These are phyloP conservation scores for Phenganax marumi DNA, from an alignment of 92 coral and sea anemone species.

Conservation along the genomic window DNA sequence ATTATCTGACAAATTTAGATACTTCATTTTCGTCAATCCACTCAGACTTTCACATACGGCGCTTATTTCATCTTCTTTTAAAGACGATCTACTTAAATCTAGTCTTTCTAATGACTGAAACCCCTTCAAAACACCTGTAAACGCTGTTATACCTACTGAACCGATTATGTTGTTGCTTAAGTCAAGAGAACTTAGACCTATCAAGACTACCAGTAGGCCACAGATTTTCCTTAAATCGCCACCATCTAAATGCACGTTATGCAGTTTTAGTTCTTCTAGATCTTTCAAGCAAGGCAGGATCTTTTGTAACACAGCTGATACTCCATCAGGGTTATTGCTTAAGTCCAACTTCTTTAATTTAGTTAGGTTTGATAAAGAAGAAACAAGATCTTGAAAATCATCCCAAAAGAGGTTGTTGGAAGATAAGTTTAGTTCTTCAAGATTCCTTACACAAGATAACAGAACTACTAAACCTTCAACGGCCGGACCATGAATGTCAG, in stretches of 20 bases:
- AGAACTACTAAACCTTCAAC: neutral
- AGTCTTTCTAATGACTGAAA: neutral
- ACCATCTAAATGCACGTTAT: neutral
- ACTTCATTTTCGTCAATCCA: neutral
- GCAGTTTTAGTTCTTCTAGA: neutral
- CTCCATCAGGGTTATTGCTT: constrained; percentile 11
- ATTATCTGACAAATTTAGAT: constrained; percentile 15
- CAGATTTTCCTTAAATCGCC: neutral
- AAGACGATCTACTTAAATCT: neutral
- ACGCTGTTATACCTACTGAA: neutral
- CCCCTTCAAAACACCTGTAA: neutral
- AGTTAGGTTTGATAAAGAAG: neutral
- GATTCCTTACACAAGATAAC: neutral
- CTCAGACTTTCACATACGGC: neutral
- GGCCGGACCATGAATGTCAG: neutral
- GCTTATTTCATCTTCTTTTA: neutral
- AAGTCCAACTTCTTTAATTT: constrained; percentile 15
- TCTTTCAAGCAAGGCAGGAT: neutral
- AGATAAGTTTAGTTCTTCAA: constrained; percentile 18
- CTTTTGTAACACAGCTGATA: constrained; percentile 3
- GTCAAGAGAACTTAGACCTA: neutral
- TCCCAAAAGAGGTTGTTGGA: neutral
- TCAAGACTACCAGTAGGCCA: neutral
- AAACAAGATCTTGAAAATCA: neutral
- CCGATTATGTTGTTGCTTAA: constrained; percentile 1